Evolutionary conservation across 2,888 invertebrate genomes (phyloP).

Genomic region (Sphaerophoria taeniata): DNA sequence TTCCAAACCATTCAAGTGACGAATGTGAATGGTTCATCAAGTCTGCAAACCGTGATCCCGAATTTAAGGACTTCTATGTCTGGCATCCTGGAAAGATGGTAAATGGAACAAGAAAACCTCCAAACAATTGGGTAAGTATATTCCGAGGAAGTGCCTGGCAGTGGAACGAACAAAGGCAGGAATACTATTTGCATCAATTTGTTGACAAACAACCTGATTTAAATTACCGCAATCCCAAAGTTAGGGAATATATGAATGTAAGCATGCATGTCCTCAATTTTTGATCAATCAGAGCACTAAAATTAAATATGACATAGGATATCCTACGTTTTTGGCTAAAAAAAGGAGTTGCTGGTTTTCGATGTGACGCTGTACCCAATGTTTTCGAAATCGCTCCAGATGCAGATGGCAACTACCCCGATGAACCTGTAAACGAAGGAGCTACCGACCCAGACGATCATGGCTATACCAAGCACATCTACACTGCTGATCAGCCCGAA

Average conservation of each 20-base stretch:
- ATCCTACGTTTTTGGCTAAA: constrained; percentile 90
- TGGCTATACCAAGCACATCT: constrained; percentile 84
- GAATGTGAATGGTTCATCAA: constrained; percentile 93
- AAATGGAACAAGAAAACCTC: constrained; percentile 83
- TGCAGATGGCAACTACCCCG: constrained; percentile 79
- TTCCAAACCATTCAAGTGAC: constrained; percentile 91
- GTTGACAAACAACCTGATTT: constrained; percentile 86
- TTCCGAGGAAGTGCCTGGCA: constrained; percentile 86
- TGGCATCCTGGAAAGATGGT: constrained; percentile 84
- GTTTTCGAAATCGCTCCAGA: constrained; percentile 78
- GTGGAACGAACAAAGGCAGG: constrained; percentile 85
- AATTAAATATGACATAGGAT: constrained; percentile 76
- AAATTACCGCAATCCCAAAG: constrained; percentile 84
- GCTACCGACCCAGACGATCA: constrained; percentile 84
- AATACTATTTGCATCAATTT: constrained; percentile 88
- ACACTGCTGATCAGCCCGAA: constrained; percentile 86
- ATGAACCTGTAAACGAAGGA: constrained; percentile 84
- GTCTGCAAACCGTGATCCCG: constrained; percentile 86
- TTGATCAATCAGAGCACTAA: too few species aligned
- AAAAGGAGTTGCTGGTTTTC: constrained; percentile 91
- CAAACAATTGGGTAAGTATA: constrained; percentile 88
- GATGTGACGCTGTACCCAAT: constrained; percentile 86
- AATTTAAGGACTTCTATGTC: constrained; percentile 89
- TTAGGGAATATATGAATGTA: constrained; percentile 82
- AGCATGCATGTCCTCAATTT: constrained; percentile 76